Evolutionary conservation across 2,888 invertebrate genomes (phyloP), one percentile per base, ranked within the genome.

Genomic region (Acrobasis repandana): DNA sequence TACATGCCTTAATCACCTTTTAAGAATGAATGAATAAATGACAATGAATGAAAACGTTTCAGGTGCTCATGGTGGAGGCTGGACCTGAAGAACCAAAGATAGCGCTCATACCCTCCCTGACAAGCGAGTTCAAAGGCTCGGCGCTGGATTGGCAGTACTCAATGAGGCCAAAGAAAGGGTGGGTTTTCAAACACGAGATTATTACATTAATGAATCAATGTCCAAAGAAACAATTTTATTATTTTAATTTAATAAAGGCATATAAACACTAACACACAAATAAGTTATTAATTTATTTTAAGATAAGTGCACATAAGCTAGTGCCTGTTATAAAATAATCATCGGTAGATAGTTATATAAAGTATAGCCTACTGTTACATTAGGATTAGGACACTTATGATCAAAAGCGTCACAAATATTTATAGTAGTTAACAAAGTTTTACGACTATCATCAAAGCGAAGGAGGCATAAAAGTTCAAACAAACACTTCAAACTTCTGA

Each of bases 81-180:
- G 91, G 91, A 1, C 79, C 83, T 5, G 89, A 86, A 62, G 86
- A 90, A 66, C 91, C 91, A 0, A 90, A 90, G 66, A 85, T 91
- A 77, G 80, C 90, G 0, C 65, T 89, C 14, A 91, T 91, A 20
- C 91, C 91, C 9, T 88, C 87, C 0, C 79, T 91, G 8, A 90
- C 91, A 1, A 90, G 85, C 61, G 91, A 91, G 70, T 90, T 90
- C 65, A 83, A 76, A 56, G 90, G 88, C 0, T 91, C 91, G 0
- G 67, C 79, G 8, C 60, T 91, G 5, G 91, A 91, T 65, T 91
- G 91, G 90, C 85, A 88, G 66, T 90, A 83, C 65, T 65, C 73
- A 10, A 91, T 90, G 91, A 72, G 91, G 59, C 90, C 91, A 1
- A 91, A 86, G 62, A 88, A 81, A 69, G 88, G 91, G 91, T 91